phyloP scores from a whole-genome alignment of 1,140 invertebrate species.

The Meloidogyne hapla region DNA sequence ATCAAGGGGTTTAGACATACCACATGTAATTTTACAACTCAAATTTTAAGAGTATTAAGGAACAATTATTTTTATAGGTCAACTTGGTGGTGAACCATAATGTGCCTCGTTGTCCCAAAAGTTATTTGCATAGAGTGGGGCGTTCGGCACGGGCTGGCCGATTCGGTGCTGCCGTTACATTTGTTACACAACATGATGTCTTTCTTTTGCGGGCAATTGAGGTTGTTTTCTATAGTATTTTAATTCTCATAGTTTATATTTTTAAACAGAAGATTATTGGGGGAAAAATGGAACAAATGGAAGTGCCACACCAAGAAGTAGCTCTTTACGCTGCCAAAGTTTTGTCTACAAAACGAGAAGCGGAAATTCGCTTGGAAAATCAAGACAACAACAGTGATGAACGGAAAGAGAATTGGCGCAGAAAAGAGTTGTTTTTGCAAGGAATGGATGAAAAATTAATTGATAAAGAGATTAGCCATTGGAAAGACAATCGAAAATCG shows the following conservation, averaged over 20 bases:
- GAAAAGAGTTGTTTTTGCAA: slow-evolving; percentile 81
- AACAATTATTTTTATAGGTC: slow-evolving; percentile 47
- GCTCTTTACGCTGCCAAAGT: slow-evolving; percentile 84
- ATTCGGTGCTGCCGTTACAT: slow-evolving; percentile 74
- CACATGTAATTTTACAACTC: slow-evolving; percentile 40
- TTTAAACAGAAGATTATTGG: slow-evolving; percentile 77
- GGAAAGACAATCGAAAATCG: slow-evolving; percentile 7
- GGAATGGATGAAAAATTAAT: slow-evolving; percentile 79
- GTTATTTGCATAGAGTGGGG: slow-evolving; percentile 59
- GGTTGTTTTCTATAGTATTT: slow-evolving; percentile 53
- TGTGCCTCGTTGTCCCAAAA: slow-evolving; percentile 56
- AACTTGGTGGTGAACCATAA: slow-evolving; percentile 62
- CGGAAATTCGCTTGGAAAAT: slow-evolving; percentile 85
- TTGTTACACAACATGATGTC: slow-evolving; percentile 88
- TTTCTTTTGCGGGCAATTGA: slow-evolving; percentile 80
- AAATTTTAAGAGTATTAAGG: slow-evolving; percentile 1
- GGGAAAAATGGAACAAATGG: slow-evolving; percentile 73
- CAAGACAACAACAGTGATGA: slow-evolving; percentile 79
- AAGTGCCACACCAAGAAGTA: slow-evolving; percentile 69
- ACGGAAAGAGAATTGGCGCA: slow-evolving; percentile 79
- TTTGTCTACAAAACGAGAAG: slow-evolving; percentile 82
- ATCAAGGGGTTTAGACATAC: slow-evolving; percentile 65
- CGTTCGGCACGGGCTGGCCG: slow-evolving; percentile 58
- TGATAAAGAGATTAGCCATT: slow-evolving; percentile 67
- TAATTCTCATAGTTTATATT: slow-evolving; percentile 73